These are phyloP conservation scores for Setophaga kirtlandii DNA, from an alignment of 2,113 vertebrate genomes.

Conservation along the genomic window DNA sequence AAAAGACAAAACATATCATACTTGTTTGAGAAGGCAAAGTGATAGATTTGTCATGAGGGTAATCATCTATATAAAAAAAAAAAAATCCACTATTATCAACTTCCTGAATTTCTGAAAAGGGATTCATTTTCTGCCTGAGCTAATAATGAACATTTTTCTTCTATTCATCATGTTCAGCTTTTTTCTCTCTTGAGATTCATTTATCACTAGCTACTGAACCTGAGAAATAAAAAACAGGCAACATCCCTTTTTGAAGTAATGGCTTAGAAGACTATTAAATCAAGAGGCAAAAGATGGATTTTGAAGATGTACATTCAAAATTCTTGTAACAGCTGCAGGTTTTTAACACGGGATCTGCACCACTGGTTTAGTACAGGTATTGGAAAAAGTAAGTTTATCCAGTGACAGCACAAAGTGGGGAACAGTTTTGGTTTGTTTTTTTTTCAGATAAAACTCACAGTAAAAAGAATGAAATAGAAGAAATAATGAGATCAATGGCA, in stretches of 20 bases:
- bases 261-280: conserved; percentile 65
- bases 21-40: conserved; percentile 13
- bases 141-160: conserved; percentile 56
- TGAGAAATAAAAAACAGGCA: conserved; percentile 65
- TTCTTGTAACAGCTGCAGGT: conserved; percentile 19
- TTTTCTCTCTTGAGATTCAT: conserved; percentile 63
- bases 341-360: not conserved
- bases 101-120: conserved; percentile 58
- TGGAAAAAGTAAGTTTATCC: not conserved
- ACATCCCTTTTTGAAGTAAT: conserved; percentile 66
- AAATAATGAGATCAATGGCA: not conserved
- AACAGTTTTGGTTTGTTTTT: not conserved
- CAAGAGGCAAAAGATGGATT: conserved; percentile 49
- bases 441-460: not conserved
- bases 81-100: conserved; percentile 45
- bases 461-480: not conserved
- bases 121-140: conserved; percentile 51
- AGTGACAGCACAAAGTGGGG: not conserved
- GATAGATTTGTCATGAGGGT: conserved; percentile 69
- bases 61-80: conserved; percentile 59
- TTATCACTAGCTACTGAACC: conserved; percentile 68
- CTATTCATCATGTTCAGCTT: conserved; percentile 56
- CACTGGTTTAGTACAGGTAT: not conserved
- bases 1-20: conserved; percentile 3
- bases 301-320: conserved; percentile 1